Evolutionary conservation across 2,113 vertebrate genomes (phyloP), one percentile per base, ranked within the genome.

Genomic region (Artemisiospiza belli): DNA sequence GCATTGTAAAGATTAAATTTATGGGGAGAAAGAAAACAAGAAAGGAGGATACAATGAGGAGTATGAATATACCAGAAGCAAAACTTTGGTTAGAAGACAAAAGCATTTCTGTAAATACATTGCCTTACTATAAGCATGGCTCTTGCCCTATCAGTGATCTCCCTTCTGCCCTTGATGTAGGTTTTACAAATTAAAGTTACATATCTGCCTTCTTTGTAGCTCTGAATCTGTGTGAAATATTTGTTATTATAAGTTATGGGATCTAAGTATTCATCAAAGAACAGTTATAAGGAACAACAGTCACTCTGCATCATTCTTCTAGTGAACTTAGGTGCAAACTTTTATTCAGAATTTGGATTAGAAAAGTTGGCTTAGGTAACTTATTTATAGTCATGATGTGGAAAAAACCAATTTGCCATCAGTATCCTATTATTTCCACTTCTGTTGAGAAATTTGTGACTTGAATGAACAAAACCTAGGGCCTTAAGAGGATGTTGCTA

Each of bases 381-480:
- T 94, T 91, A 92, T 83, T 97, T 96, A 93, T 46, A 94, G 77
- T 90, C 72, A 90, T 63, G 67, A 95, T 91, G 70, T 93, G 59
- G 92, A 87, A 94, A 96, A 97, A 87, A 84, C 0, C 70, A 89
- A 79, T 95, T 97, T 95, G 35, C 69, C 83, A 67, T 86, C 64
- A 72, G 62, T 89, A 94, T 79, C 59, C 75, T 96, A 70, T 96
- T 96, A 95, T 95, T 95, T 95, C 78, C 74, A 84, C 61, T 91
- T 96, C 88, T 90, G 59, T 49, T 96, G 49, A 28, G 84, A 95
- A 96, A 94, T 95, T 76, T 97, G 63, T 92, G 92, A 93, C 79
- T 88, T 92, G 89, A 97, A 96, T 95, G 80, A 97, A 82, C 77
- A 96, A 97, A 96, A 63, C 11, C 58, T 70, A 90, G 93, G 44